Evolutionary conservation across 2,888 invertebrate genomes (phyloP), one percentile per base, ranked within the genome.

Genomic region (Antheraea assamensis): DNA sequence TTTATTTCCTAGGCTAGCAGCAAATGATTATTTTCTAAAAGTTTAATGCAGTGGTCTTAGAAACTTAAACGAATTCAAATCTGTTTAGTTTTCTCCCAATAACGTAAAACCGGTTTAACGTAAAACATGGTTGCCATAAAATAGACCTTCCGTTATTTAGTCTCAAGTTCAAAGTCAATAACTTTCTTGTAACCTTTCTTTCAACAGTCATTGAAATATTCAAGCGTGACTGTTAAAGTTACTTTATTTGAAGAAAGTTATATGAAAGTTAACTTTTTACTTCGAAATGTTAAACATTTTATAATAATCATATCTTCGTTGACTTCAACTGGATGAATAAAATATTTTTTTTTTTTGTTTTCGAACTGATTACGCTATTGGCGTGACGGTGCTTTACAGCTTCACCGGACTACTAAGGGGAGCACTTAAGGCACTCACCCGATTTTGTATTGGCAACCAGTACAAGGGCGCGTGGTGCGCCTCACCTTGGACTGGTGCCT

Each of bases 171-270:
- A 66, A 66, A 68, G 35, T 68, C 35, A 68, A 68, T 7, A 68
- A 68, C 68, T 68, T 68, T 68, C 68, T 21, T 35, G 10, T n/a
- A 68, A 68, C 68, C 68, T 68, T 68, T 68, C 68, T 68, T 68
- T 35, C 21, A 68, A 68, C 68, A 68, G 21, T 35, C 68, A 68
- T 68, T 31, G n/a, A 35, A 68, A 35, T 68, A 35, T 68, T 68
- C 4, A n/a, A 35, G 35, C n/a, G 35, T 68, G 68, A 68, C 68
- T 68, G 13, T 35, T 19, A 58, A 35, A 68, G 35, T 35, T 10
- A 10, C 35, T 68, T 68, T 68, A 68, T 68, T 35, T 68, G 68
- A 68, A 21, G 35, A 68, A 68, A 68, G 35, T 68, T 35, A 35
- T n/a, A 68, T 19, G 68, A 68, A 68, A 68, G 68, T 68, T 30